Evolutionary conservation across 2,113 vertebrate species (phyloP).

Genomic region (Orthonyx spaldingii): DNA sequence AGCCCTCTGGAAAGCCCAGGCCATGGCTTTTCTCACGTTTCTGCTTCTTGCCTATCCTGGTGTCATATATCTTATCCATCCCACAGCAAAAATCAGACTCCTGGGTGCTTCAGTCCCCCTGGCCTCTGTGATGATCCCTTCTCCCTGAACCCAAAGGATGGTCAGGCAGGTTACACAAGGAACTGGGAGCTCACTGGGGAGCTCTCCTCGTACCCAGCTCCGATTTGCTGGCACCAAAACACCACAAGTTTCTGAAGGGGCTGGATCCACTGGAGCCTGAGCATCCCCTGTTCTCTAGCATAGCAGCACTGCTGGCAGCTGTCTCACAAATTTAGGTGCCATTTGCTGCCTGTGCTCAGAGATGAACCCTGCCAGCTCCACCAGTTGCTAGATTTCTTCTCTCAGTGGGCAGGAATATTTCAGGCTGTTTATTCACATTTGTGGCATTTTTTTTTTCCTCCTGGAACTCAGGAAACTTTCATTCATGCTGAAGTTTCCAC

Average conservation of each 20-base stretch:
- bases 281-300: neutral
- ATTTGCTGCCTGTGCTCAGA: neutral
- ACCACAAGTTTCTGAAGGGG: neutral
- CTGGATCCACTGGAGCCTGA: neutral
- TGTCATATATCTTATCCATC: neutral
- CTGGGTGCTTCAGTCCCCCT: neutral
- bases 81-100: neutral
- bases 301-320: neutral
- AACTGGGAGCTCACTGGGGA: neutral
- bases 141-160: neutral
- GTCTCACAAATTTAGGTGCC: neutral
- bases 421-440: neutral
- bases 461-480: neutral
- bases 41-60: neutral
- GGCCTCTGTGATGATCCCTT: fast-evolving
- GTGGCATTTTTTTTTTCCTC: neutral
- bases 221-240: neutral
- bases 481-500: neutral
- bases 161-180: neutral
- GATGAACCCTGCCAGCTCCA: neutral
- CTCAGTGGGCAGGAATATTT: neutral
- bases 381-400: neutral
- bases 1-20: neutral
- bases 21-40: neutral
- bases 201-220: neutral